These are phyloP conservation scores for Pecten maximus DNA, from an alignment of 2,888 invertebrate species.

Conservation along the genomic window DNA sequence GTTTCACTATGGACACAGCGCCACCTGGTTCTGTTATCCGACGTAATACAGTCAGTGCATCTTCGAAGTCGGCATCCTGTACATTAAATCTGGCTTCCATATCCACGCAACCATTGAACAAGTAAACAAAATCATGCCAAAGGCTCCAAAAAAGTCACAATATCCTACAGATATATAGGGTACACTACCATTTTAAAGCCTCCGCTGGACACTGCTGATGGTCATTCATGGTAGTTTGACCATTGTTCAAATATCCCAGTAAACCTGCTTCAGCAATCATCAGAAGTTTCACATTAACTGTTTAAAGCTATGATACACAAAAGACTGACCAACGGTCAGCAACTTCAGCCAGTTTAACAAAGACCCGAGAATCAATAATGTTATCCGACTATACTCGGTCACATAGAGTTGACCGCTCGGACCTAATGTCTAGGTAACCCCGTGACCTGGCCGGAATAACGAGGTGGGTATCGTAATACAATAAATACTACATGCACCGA, in stretches of 20 bases:
- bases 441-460: conserved; percentile 49
- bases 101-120: conserved; percentile 28
- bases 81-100: conserved; percentile 51
- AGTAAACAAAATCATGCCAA: background rate
- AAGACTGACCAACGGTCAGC: conserved; percentile 49
- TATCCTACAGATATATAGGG: background rate
- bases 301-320: conserved; percentile 33
- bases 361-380: conserved; percentile 41
- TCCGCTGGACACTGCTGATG: background rate
- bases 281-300: conserved; percentile 22
- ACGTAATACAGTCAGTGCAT: conserved; percentile 55
- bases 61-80: conserved; percentile 61
- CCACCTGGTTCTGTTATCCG: conserved; percentile 51
- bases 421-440: conserved; percentile 47
- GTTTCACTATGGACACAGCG: conserved; percentile 46
- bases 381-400: conserved; percentile 43
- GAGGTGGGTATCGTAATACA: conserved; percentile 28
- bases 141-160: background rate
- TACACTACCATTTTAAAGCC: background rate
- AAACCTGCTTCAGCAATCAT: background rate
- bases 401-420: conserved; percentile 49
- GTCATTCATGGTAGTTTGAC: background rate
- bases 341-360: conserved; percentile 47
- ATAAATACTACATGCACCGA: conserved; percentile 42
- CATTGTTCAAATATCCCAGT: background rate